A percentile compares a stretch with the other conserved stretches of the same genome.
Evolutionary conservation across 1,140 invertebrate genomes (phyloP).

Genomic region (Drosophila varians): DNA sequence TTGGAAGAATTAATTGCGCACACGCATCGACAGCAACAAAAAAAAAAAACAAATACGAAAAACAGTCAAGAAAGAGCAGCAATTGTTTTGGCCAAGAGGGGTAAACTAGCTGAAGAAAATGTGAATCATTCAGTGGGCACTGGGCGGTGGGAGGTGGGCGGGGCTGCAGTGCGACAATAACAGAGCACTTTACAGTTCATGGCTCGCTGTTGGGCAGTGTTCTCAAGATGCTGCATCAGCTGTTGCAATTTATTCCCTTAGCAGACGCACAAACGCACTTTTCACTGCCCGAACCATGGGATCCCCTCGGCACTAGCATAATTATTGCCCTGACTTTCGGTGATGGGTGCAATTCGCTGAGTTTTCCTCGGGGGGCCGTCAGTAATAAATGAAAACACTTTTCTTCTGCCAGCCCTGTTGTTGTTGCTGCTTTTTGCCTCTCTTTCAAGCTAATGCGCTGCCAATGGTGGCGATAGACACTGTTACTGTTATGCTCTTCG

Average conservation of each 20-base stretch:
- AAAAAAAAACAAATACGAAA: background rate
- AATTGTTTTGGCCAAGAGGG: conserved; percentile 29
- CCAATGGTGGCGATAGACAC: conserved; percentile 52
- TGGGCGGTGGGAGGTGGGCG: conserved; percentile 44
- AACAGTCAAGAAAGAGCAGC: background rate
- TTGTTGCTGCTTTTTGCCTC: conserved; percentile 46
- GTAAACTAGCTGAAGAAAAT: conserved; percentile 63
- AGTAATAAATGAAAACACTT: conserved; percentile 76
- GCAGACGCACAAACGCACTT: conserved; percentile 55
- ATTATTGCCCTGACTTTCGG: conserved; percentile 46
- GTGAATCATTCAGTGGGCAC: conserved; percentile 72
- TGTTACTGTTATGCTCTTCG: conserved; percentile 74
- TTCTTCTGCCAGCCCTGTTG: conserved; percentile 55
- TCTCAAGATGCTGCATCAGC: conserved; percentile 61
- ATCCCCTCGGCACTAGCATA: conserved; percentile 43
- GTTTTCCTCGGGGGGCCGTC: conserved; percentile 52
- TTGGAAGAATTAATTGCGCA: conserved; percentile 70
- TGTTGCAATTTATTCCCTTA: conserved; percentile 65
- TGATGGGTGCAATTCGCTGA: conserved; percentile 36
- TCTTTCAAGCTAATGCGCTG: conserved; percentile 53
- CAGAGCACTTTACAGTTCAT: conserved; percentile 52
- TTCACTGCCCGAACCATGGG: conserved; percentile 18
- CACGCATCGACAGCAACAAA: conserved; percentile 59
- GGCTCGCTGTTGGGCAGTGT: conserved; percentile 21
- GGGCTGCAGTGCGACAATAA: conserved; percentile 60